phyloP scores from a whole-genome alignment of 2,113 vertebrate species.

The Lichenostomus cassidix region DNA sequence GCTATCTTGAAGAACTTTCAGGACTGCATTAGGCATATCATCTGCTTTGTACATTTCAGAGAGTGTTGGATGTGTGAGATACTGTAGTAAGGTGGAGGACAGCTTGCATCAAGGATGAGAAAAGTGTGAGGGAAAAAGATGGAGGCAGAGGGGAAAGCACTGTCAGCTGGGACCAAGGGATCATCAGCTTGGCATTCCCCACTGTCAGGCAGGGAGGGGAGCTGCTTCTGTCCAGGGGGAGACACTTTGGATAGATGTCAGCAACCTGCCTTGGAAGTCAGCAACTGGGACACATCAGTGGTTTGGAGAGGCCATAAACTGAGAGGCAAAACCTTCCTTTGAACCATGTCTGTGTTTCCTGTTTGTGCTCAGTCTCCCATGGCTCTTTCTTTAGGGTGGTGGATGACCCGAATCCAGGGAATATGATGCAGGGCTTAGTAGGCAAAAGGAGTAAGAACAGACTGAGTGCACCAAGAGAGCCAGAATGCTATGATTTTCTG shows the following conservation, averaged over 20 bases:
- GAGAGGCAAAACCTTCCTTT: background rate
- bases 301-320: background rate
- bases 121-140: background rate
- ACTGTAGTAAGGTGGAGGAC: background rate
- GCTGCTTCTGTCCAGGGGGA: background rate
- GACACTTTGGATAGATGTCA: background rate
- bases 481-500: background rate
- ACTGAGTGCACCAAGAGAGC: background rate
- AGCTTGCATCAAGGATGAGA: background rate
- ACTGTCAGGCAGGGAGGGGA: background rate
- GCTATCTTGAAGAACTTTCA: background rate
- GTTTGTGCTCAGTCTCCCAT: background rate
- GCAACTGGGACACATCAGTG: fast-evolving
- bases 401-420: background rate
- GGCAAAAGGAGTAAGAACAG: background rate
- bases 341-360: background rate
- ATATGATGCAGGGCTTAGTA: background rate
- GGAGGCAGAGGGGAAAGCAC: background rate
- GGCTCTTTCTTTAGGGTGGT: background rate
- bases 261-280: background rate
- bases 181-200: background rate
- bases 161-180: background rate
- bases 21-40: background rate
- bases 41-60: background rate
- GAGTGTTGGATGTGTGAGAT: background rate